These are phyloP conservation scores for Harlomillsia oculata DNA, from an alignment of 1,140 invertebrate species.

Conservation along the genomic window DNA sequence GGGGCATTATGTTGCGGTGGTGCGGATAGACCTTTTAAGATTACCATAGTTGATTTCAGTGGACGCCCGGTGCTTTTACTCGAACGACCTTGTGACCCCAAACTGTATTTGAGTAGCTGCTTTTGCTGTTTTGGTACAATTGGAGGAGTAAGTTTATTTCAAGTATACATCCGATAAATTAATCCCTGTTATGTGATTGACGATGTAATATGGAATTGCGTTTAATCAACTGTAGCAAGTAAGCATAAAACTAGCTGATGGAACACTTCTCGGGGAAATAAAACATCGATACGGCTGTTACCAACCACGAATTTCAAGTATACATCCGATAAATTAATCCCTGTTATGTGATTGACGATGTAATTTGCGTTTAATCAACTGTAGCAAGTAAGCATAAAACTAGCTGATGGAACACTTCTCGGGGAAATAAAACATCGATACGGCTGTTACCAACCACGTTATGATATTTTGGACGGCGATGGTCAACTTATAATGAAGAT, in stretches of 20 bases:
- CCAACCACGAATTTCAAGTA: not conserved
- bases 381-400: constrained; percentile 7
- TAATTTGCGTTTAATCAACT: too few species aligned
- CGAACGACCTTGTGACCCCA: not conserved
- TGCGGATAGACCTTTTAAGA: not conserved
- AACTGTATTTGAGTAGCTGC: constrained; percentile 1
- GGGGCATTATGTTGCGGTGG: not conserved
- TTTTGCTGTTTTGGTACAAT: constrained; percentile 5
- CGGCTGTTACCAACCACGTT: constrained; percentile 1
- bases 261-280: constrained; percentile 5
- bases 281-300: constrained; percentile 6
- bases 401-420: constrained; percentile 3
- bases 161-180: not conserved
- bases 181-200: too few species aligned
- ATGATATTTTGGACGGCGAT: not conserved
- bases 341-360: too few species aligned
- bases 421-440: constrained; percentile 9
- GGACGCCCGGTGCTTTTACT: not conserved
- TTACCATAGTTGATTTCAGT: constrained; percentile 7
- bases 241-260: constrained; percentile 3
- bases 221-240: too few species aligned
- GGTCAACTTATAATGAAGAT: not conserved
- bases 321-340: not conserved
- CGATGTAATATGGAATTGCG: too few species aligned
- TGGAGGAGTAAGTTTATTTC: constrained; percentile 3